Conservation (phyloP, 2,888 invertebrate genomes). For the Metallyticus violacea region DNA sequence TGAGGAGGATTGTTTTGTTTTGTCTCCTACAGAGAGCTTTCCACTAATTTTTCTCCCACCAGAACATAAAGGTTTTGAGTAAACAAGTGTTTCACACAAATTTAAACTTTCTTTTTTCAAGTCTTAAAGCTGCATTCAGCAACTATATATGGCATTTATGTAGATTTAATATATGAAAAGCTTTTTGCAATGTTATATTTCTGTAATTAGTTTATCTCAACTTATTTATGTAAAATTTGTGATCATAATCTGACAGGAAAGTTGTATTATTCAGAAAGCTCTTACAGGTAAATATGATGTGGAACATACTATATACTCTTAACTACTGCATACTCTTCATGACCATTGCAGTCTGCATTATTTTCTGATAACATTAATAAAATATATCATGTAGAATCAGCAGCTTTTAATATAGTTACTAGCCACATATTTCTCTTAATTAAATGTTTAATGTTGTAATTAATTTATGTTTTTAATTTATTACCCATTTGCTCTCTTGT, state of each 20-base stretch:
- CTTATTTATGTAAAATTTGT: background rate
- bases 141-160: too few relatives aligned
- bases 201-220: background rate
- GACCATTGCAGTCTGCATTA: background rate
- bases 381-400: background rate
- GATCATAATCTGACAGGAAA: background rate
- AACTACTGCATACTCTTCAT: too few relatives aligned
- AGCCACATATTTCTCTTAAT: too few relatives aligned
- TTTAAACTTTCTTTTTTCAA: too few relatives aligned
- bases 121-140: too few relatives aligned
- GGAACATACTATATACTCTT: background rate
- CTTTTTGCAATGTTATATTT: background rate
- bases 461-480: too few relatives aligned
- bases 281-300: background rate
- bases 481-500: too few relatives aligned
- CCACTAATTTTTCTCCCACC: slow-evolving; percentile 69
- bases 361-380: background rate
- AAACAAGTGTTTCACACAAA: slow-evolving; percentile 35
- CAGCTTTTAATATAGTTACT: too few relatives aligned
- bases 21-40: slow-evolving; percentile 52
- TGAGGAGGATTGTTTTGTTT: slow-evolving; percentile 49
- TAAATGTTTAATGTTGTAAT: too few relatives aligned
- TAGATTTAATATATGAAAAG: background rate
- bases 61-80: slow-evolving; percentile 76
- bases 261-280: background rate